These are phyloP conservation scores for Centruroides vittatus DNA, from an alignment of 1,140 invertebrate species.

Conservation along the genomic window DNA sequence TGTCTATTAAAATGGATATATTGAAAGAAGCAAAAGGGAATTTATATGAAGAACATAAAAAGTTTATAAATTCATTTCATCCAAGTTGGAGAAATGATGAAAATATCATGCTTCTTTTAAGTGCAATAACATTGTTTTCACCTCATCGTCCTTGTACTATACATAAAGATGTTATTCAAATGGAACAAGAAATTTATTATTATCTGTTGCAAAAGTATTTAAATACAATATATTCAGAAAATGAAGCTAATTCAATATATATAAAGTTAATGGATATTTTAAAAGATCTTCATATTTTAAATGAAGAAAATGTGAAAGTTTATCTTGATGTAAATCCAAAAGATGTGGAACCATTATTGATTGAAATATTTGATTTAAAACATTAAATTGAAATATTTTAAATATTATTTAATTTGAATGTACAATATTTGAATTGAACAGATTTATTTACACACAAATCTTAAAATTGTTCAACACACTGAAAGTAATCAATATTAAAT, in stretches of 20 bases:
- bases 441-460: too few relatives aligned
- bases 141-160: slow-evolving; percentile 62
- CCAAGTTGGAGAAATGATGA: slow-evolving; percentile 63
- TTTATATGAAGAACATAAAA: slow-evolving; percentile 65
- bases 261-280: slow-evolving; percentile 75
- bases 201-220: slow-evolving; percentile 71
- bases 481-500: too few relatives aligned
- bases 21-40: slow-evolving; percentile 73
- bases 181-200: slow-evolving; percentile 84
- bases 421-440: too few relatives aligned
- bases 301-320: slow-evolving; percentile 70
- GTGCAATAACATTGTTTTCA: slow-evolving; percentile 75
- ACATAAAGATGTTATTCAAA: slow-evolving; percentile 65
- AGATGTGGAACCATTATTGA: slow-evolving; percentile 72
- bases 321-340: slow-evolving; percentile 80
- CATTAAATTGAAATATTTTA: slow-evolving; percentile 5
- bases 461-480: too few relatives aligned
- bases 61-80: slow-evolving; percentile 66
- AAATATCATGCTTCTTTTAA: slow-evolving; percentile 74
- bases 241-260: slow-evolving; percentile 70
- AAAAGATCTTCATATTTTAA: slow-evolving; percentile 64
- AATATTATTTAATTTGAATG: background rate
- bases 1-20: slow-evolving; percentile 58
- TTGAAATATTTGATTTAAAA: slow-evolving; percentile 86
- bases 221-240: slow-evolving; percentile 63